Conservation (phyloP, 2,113 vertebrate genomes). For the Muscicapa adusta region DNA sequence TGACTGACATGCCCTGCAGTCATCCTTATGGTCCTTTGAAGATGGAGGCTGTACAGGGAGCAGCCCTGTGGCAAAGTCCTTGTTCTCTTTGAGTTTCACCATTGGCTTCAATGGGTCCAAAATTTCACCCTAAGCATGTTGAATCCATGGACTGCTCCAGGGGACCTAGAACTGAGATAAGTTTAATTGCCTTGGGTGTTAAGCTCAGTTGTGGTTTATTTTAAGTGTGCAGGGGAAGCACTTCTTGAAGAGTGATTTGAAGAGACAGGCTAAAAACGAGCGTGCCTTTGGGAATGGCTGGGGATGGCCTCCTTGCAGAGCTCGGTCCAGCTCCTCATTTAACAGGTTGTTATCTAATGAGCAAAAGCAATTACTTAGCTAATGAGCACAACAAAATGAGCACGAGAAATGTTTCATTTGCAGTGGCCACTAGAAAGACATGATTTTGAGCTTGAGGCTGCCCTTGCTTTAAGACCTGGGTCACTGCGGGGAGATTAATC, state of each 20-base stretch:
- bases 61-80: not conserved
- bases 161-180: not conserved
- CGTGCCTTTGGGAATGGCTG: not conserved
- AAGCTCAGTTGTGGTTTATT: constrained; percentile 28
- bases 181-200: constrained; percentile 40
- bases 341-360: constrained; percentile 29
- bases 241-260: constrained; percentile 25
- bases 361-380: constrained; percentile 30
- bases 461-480: not conserved
- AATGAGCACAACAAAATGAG: constrained; percentile 26
- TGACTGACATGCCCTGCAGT: not conserved
- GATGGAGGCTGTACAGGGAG: not conserved
- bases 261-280: constrained; percentile 13
- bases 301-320: not conserved
- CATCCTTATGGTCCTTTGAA: constrained; percentile 22
- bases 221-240: not conserved
- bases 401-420: not conserved
- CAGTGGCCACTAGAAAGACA: not conserved
- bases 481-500: not conserved
- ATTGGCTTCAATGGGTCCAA: not conserved
- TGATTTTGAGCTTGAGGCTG: constrained; percentile 19
- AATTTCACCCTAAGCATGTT: not conserved
- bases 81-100: not conserved
- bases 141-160: not conserved
- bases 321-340: not conserved